Evolutionary conservation across 2,888 invertebrate genomes (phyloP).

Genomic region (Eumacrocentrus americanus): DNA sequence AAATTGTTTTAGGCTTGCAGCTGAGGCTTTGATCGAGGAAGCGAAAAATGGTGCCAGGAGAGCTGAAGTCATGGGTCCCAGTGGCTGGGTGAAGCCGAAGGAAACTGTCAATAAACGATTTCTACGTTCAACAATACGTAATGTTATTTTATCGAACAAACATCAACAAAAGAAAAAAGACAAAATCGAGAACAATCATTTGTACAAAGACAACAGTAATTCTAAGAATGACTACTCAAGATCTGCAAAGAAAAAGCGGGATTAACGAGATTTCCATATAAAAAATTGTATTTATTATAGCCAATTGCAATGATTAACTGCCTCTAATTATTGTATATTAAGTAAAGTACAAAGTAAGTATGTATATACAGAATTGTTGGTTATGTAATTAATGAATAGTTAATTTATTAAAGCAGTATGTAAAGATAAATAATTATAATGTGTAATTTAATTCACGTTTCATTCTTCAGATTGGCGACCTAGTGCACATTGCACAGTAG

Average conservation of each 20-base stretch:
- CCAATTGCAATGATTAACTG: too few species aligned
- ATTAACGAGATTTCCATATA: background rate
- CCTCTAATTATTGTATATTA: too few species aligned
- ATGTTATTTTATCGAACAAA: constrained; percentile 54
- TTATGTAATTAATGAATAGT: too few species aligned
- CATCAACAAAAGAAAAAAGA: constrained; percentile 28
- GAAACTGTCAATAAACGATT: constrained; percentile 59
- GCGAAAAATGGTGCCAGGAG: constrained; percentile 55
- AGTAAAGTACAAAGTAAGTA: too few species aligned
- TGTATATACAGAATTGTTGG: too few species aligned
- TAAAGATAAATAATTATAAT: too few species aligned
- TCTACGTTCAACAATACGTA: constrained; percentile 55
- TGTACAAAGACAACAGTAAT: constrained; percentile 11
- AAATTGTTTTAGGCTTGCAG: constrained; percentile 55
- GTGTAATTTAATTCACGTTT: too few species aligned
- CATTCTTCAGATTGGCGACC: too few species aligned
- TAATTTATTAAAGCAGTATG: too few species aligned
- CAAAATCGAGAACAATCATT: background rate
- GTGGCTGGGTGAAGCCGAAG: constrained; percentile 58
- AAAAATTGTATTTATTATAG: background rate
- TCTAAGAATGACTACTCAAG: constrained; percentile 1
- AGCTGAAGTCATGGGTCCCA: constrained; percentile 58
- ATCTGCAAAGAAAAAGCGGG: constrained; percentile 2
- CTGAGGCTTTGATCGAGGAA: constrained; percentile 56
- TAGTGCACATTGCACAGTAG: too few species aligned